phyloP scores from a whole-genome alignment of 1,140 invertebrate genomes.

The Trachelipus rathkii region DNA sequence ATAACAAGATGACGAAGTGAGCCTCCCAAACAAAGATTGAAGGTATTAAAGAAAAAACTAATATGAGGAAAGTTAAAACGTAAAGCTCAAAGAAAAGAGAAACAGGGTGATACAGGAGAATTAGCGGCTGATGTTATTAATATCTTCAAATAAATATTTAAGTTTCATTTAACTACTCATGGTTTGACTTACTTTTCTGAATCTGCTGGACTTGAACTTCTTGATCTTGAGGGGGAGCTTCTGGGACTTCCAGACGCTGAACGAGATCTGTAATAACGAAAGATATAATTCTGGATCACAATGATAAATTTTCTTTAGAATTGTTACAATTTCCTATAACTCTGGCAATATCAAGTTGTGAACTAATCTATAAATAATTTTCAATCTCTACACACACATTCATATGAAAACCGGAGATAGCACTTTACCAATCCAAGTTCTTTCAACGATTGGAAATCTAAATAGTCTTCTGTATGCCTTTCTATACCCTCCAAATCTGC shows the following conservation, averaged over 20 bases:
- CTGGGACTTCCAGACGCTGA: constrained; percentile 20
- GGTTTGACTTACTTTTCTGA: background rate
- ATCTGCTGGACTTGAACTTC: constrained; percentile 5
- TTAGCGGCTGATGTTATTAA: too few relatives aligned
- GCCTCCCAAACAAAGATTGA: too few relatives aligned
- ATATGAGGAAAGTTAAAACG: too few relatives aligned
- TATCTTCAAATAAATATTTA: too few relatives aligned
- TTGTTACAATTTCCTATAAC: too few relatives aligned
- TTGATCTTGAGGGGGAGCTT: constrained; percentile 8
- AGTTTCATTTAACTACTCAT: too few relatives aligned
- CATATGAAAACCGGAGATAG: background rate
- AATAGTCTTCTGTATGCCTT: background rate
- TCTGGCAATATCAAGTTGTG: background rate
- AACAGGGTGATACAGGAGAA: too few relatives aligned
- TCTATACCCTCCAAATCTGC: too few relatives aligned
- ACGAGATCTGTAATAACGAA: constrained; percentile 16
- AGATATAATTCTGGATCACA: background rate
- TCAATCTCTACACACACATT: background rate
- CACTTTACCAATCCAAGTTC: background rate
- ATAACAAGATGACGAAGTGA: too few relatives aligned
- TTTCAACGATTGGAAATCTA: background rate
- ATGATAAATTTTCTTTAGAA: background rate
- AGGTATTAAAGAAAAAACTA: too few relatives aligned
- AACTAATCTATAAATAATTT: background rate
- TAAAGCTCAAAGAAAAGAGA: too few relatives aligned